A percentile compares a stretch with the other conserved stretches of the same genome.
Conservation (phyloP, 2,113 vertebrate genomes). For the Pelecanus crispus region DNA sequence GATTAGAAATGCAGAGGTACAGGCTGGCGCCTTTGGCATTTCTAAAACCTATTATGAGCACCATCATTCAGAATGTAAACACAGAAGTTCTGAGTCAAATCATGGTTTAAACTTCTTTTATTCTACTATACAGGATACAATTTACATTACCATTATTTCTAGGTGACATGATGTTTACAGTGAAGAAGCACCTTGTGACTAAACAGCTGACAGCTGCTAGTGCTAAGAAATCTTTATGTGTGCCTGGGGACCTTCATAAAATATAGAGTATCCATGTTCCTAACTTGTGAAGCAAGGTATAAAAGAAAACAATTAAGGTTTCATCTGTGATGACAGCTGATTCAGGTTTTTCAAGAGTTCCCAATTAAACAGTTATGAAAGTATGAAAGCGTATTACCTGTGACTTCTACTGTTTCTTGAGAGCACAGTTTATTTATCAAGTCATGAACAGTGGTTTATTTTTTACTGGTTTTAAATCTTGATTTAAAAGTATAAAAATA, state of each 20-base stretch:
- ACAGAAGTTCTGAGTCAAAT: not conserved
- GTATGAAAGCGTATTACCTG: not conserved
- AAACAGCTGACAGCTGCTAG: conserved; percentile 69
- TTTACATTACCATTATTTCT: conserved; percentile 46
- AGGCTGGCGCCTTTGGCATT: not conserved
- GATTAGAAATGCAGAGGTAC: not conserved
- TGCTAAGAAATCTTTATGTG: conserved; percentile 49
- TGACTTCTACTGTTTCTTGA: not conserved
- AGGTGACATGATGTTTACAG: conserved; percentile 43
- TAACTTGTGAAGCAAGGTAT: conserved; percentile 53
- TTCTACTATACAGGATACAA: not conserved
- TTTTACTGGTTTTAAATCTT: not conserved
- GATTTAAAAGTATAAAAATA: not conserved
- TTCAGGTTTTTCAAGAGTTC: conserved; percentile 20
- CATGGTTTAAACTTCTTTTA: not conserved
- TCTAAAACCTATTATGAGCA: not conserved
- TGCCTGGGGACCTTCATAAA: conserved; percentile 40
- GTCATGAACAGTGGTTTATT: not conserved
- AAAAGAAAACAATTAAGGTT: conserved; percentile 47
- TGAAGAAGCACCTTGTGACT: conserved; percentile 52
- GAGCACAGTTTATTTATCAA: not conserved
- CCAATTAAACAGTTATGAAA: conserved; percentile 23
- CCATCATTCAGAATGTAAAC: not conserved
- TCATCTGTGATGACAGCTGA: conserved; percentile 21
- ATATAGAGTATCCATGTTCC: conserved; percentile 32